Percentiles rank a stretch among this genome's conserved stretches.
Conservation (phyloP, 1,140 invertebrate genomes). For the Olivierus martensii region DNA sequence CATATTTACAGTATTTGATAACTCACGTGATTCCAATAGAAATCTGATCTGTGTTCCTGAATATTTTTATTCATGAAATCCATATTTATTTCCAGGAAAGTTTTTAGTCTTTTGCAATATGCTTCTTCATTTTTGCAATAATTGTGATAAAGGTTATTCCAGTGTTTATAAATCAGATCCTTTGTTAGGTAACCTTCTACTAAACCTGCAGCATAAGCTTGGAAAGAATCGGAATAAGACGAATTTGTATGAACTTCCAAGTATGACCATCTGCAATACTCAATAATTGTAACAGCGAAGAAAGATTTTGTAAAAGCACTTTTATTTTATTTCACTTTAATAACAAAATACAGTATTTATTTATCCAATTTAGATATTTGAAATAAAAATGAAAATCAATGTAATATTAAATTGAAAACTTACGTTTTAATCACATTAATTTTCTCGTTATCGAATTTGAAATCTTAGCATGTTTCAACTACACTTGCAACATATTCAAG, state of each 20-base stretch:
- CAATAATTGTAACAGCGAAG: too few relatives aligned
- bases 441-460: too few relatives aligned
- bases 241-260: constrained; percentile 61
- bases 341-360: too few relatives aligned
- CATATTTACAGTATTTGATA: background rate
- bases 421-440: too few relatives aligned
- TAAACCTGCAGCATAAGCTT: constrained; percentile 79
- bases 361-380: too few relatives aligned
- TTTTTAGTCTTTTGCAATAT: constrained; percentile 51
- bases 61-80: constrained; percentile 45
- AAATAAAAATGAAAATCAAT: too few relatives aligned
- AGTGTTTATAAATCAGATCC: constrained; percentile 64
- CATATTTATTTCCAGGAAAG: constrained; percentile 47
- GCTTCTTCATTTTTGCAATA: constrained; percentile 49
- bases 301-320: too few relatives aligned
- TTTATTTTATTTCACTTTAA: too few relatives aligned
- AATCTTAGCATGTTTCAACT: too few relatives aligned
- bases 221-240: constrained; percentile 45
- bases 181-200: constrained; percentile 67
- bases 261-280: constrained; percentile 50
- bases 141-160: constrained; percentile 54
- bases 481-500: too few relatives aligned
- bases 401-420: too few relatives aligned
- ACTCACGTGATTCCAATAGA: constrained; percentile 67
- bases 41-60: constrained; percentile 35